phyloP scores from a whole-genome alignment of 2,113 vertebrate species.

The Pteronura brasiliensis region DNA sequence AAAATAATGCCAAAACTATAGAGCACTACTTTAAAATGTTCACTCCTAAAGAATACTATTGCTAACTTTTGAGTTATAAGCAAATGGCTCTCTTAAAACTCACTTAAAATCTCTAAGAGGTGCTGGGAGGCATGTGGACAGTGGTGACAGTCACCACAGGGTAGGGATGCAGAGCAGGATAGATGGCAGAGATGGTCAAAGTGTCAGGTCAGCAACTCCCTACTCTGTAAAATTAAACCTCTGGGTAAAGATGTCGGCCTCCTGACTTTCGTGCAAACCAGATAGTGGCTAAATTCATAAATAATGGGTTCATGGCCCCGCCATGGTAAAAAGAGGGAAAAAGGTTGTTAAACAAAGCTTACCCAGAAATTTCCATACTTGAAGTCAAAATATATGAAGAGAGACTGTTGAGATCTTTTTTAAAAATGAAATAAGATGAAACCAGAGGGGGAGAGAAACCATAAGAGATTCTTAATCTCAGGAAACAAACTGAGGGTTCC shows the following conservation, averaged over 20 bases:
- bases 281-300: neutral
- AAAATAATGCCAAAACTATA: neutral
- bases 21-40: neutral
- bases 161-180: neutral
- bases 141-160: neutral
- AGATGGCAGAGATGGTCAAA: neutral
- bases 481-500: too few relatives aligned
- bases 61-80: neutral
- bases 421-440: neutral
- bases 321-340: neutral
- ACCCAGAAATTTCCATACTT: neutral
- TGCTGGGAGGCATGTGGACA: neutral
- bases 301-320: neutral
- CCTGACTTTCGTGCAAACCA: neutral
- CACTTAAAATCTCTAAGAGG: neutral
- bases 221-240: neutral
- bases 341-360: neutral
- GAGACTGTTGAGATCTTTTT: neutral
- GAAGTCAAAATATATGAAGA: constrained; percentile 21
- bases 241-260: neutral
- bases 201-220: neutral
- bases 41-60: neutral
- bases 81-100: neutral
- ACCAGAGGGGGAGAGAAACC: too few relatives aligned
- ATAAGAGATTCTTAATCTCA: too few relatives aligned